Conservation (phyloP, 2,888 invertebrate genomes). For the Cremastobaeus sp. region DNA sequence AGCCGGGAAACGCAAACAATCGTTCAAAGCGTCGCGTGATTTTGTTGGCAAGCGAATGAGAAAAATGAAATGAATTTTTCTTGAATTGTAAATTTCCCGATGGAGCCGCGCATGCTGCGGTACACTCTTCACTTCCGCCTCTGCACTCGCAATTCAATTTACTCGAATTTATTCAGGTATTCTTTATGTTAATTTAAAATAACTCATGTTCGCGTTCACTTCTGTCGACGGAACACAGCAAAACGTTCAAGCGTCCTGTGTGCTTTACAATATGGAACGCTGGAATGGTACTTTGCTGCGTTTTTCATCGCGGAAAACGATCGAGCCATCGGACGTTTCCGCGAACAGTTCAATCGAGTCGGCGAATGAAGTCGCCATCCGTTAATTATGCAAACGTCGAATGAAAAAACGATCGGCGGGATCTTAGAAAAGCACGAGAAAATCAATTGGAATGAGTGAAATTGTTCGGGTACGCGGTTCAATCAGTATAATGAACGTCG, state of each 20-base stretch:
- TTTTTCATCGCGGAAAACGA: slow-evolving; percentile 19
- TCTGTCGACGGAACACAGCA: slow-evolving; percentile 8
- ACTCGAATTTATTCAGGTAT: slow-evolving; percentile 49
- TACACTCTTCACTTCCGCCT: slow-evolving; percentile 1
- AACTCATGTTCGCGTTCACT: slow-evolving; percentile 24
- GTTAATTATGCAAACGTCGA: slow-evolving; percentile 17
- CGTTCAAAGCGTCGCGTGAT: slow-evolving; percentile 5
- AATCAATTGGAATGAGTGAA: slow-evolving; percentile 19
- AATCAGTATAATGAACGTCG: slow-evolving; percentile 60
- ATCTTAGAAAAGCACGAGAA: background rate
- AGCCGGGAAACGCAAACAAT: background rate
- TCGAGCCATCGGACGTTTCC: no score
- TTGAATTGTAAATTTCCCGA: slow-evolving; percentile 40
- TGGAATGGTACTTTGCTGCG: slow-evolving; percentile 6
- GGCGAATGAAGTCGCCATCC: slow-evolving; percentile 1
- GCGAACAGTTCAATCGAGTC: no score
- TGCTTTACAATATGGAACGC: slow-evolving; percentile 14
- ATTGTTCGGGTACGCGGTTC: slow-evolving; percentile 42
- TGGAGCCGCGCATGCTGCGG: slow-evolving; percentile 19
- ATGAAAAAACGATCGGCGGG: background rate
- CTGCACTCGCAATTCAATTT: slow-evolving; percentile 45
- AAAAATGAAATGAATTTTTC: slow-evolving; percentile 30
- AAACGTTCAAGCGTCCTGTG: slow-evolving; percentile 27
- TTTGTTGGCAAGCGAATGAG: slow-evolving; percentile 9
- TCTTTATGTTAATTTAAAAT: slow-evolving; percentile 55